Conservation (phyloP, 1,140 invertebrate genomes). For the Brachionus sp. region DNA sequence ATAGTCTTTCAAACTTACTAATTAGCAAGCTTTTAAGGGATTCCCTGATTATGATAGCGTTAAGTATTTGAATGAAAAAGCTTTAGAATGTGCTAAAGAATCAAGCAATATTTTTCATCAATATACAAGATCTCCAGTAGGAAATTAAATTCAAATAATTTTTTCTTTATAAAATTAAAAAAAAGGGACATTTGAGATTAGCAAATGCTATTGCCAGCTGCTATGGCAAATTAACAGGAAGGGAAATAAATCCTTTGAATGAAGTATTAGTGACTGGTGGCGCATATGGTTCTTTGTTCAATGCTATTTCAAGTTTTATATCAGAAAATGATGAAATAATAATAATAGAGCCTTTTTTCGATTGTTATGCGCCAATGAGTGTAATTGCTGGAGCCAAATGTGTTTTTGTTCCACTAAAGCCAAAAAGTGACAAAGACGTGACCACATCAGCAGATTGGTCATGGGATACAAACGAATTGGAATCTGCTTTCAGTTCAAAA, state of each 20-base stretch:
- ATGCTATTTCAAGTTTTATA: slow-evolving; percentile 76
- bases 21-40: slow-evolving; percentile 62
- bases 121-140: slow-evolving; percentile 68
- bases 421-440: slow-evolving; percentile 63
- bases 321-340: slow-evolving; percentile 80
- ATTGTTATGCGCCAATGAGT: slow-evolving; percentile 95
- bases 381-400: slow-evolving; percentile 77
- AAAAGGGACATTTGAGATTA: slow-evolving; percentile 81
- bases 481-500: slow-evolving; percentile 75
- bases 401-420: slow-evolving; percentile 79
- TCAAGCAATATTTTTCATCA: slow-evolving; percentile 79
- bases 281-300: slow-evolving; percentile 77
- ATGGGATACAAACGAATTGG: slow-evolving; percentile 77
- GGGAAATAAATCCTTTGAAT: slow-evolving; percentile 72
- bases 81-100: slow-evolving; percentile 68
- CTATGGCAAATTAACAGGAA: slow-evolving; percentile 74
- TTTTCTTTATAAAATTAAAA: neutral
- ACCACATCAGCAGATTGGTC: slow-evolving; percentile 78
- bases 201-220: slow-evolving; percentile 77
- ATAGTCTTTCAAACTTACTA: neutral
- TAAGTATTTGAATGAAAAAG: slow-evolving; percentile 73
- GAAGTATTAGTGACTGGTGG: slow-evolving; percentile 84
- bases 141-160: neutral
- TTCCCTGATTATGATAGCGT: slow-evolving; percentile 91
- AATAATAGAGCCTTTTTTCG: slow-evolving; percentile 96